Evolutionary conservation across 2,888 invertebrate genomes (phyloP), one percentile per base, ranked within the genome.

Genomic region (Mamestra brassicae): DNA sequence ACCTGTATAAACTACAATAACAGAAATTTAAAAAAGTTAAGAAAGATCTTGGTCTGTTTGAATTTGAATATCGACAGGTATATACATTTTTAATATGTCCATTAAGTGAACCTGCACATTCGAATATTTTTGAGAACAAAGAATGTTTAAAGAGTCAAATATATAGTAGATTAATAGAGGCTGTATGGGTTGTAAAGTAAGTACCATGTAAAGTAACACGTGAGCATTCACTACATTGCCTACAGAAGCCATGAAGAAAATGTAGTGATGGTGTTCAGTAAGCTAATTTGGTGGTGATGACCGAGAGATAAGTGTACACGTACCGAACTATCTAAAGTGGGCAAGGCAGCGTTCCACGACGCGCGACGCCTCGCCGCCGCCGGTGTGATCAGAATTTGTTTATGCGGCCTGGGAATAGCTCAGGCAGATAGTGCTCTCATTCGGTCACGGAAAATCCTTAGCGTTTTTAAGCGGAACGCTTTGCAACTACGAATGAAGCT

Each of bases 361-460:
- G 81, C 85, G 81, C 84, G 85, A 72, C 81, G 81, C 83, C 74
- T 79, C 79, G 81, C 78, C 88, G 89, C 89, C 88, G 17, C 89
- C 84, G 91, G 90, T 95, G 96, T 95, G 95, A 95, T 93, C 93
- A 93, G 96, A 96, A 96, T 96, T 95, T 92, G 93, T 95, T 93
- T 94, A 94, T 91, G 90, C 84, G 89, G 95, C 93, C 94, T 95
- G 95, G 94, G 95, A 95, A 95, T 94, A 95, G 93, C 92, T 92
- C 88, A 91, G 89, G 87, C 89, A 90, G 93, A 92, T 92, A 92
- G 92, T 94, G 94, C 94, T 95, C 94, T 94, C 92, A 92, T 93
- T 95, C 90, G 88, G 88, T 90, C 90, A 93, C 93, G 94, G 94
- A 94, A 95, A 95, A 94, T 90, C 94, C 93, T 94, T 91, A 91